phyloP scores from a whole-genome alignment of 2,888 invertebrate genomes.

The Penaeus monodon region DNA sequence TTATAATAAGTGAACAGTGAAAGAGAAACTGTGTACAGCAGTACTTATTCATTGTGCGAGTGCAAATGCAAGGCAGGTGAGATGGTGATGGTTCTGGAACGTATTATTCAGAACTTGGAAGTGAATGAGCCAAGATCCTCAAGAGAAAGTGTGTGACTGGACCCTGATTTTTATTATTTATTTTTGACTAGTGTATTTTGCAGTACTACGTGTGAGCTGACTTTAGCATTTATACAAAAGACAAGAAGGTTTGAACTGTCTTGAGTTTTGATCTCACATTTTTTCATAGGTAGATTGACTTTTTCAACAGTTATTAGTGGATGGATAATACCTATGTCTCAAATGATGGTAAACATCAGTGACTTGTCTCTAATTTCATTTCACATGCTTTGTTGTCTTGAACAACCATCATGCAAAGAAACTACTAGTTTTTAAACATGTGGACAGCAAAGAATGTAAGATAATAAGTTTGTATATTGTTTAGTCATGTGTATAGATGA shows the following conservation, averaged over 20 bases:
- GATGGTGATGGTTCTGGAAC: conserved; percentile 39
- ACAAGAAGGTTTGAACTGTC: conserved; percentile 19
- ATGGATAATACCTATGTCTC: conserved; percentile 17
- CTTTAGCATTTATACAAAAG: conserved; percentile 24
- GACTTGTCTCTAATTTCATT: neutral
- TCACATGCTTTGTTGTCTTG: neutral
- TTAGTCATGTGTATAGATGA: too few species aligned
- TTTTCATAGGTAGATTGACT: conserved; percentile 27
- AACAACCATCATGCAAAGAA: too few species aligned
- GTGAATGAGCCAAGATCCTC: neutral
- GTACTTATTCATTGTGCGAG: conserved; percentile 29
- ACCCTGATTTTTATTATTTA: neutral
- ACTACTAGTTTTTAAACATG: too few species aligned
- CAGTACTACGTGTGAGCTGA: neutral
- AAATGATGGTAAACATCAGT: conserved; percentile 5
- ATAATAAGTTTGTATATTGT: too few species aligned
- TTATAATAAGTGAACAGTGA: neutral
- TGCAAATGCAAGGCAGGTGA: conserved; percentile 8
- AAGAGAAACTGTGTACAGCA: neutral
- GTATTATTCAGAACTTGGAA: conserved; percentile 38
- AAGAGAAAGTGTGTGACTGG: neutral
- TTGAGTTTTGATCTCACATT: conserved; percentile 35
- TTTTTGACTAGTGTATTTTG: neutral
- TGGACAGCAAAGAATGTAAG: too few species aligned
- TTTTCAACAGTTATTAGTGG: conserved; percentile 13